Base-by-base conservation (phyloP, 2,797 vertebrate species). In the Melanotaenia trifasciata region DNA sequence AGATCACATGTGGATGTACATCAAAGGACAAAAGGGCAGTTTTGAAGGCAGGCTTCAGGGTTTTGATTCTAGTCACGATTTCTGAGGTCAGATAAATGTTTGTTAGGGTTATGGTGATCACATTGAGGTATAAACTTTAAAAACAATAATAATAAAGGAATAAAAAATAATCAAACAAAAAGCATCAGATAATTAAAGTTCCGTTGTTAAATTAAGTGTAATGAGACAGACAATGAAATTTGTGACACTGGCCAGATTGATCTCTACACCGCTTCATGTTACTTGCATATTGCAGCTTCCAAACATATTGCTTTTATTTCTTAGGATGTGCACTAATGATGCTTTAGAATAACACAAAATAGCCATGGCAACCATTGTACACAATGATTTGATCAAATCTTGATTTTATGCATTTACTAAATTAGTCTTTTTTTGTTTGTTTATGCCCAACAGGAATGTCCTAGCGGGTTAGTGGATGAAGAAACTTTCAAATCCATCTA, bases 401-500 rank as follows among this genome's bases (percentile, higher is more conserved):
- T 22, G 47, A 50, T 22, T 50, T 9, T 47, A 6, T 6, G 16
- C 12, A 45, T 18, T n/a, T 47, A 5, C 47, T 50, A 20, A 50
- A 50, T n/a, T 28, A 2, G 28, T 50, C 14, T 33, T 47, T 59
- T 20, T 35, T 45, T 45, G 8, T 71, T 57, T 64, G 18, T 74
- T 58, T 53, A 28, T 4, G 4, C 83, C 74, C 14, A 51, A 74
- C 74, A 99, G 97, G 98, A 98, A 66, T 99, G 98, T 84, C 97
- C 97, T 78, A 96, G 96, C 0, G 97, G 98, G 33, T 89, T 97
- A 2, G 98, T 99, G 87, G 96, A 99, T 6, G 96, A 99, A 82
- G 96, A 98, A 51, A 98, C 97, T 0, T 99, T 99, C 92, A 98
- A 96, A 50, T 91, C 90, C 38, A 99, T 99, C 83, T 99, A 99